phyloP scores from a whole-genome alignment of 2,888 invertebrate genomes.

The Unio pictorum region DNA sequence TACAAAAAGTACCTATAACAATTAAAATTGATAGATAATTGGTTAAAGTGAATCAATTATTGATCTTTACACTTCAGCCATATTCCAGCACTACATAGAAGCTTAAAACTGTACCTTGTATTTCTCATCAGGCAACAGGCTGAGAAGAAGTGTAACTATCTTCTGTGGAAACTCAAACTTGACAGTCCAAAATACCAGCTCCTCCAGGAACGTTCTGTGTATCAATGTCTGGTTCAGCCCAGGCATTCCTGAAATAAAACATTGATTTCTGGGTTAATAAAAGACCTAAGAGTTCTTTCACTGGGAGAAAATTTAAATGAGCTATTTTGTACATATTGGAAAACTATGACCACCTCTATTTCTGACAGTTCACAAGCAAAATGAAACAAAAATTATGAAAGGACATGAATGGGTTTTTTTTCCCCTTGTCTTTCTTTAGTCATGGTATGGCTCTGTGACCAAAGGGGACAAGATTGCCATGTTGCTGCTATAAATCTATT shows the following conservation, averaged over 20 bases:
- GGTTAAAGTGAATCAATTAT: no score
- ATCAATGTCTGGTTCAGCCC: conserved; percentile 49
- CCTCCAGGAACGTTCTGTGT: conserved; percentile 77
- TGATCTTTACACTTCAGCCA: no score
- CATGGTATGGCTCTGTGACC: no score
- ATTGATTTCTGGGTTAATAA: not conserved
- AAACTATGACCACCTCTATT: not conserved
- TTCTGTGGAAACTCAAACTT: conserved; percentile 98
- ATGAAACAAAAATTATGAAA: not conserved
- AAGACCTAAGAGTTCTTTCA: not conserved
- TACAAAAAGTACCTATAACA: no score
- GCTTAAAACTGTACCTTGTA: conserved; percentile 81
- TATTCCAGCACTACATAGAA: not conserved
- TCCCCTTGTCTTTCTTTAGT: no score
- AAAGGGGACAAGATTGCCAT: no score
- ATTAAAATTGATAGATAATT: no score
- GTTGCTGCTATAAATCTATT: no score
- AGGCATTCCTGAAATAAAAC: conserved; percentile 41
- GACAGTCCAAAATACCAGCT: conserved; percentile 98
- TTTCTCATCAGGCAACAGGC: conserved; percentile 94
- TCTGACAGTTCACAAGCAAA: not conserved
- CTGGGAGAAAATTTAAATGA: no score
- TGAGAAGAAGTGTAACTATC: conserved; percentile 92
- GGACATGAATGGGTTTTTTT: no score
- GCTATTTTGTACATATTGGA: not conserved